Conservation (phyloP, 2,797 vertebrate genomes). For the Acipenser oxyrinchus region DNA sequence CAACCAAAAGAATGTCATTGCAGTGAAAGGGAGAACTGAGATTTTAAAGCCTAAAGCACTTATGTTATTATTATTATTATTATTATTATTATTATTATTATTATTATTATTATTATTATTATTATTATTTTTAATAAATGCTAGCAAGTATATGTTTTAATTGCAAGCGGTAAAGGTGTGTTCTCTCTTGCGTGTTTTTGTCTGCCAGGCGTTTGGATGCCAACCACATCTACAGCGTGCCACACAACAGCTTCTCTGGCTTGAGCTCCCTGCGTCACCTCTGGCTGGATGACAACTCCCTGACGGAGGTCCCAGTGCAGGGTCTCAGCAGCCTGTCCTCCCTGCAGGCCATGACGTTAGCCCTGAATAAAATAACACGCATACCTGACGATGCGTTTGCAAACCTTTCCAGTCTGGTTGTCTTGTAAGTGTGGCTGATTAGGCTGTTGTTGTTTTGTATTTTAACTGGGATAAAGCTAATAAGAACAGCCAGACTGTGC, state of each 20-base stretch:
- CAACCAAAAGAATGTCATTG: too few species aligned
- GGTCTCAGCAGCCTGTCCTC: constrained; percentile 70
- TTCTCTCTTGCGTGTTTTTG: not conserved
- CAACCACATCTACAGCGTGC: constrained; percentile 79
- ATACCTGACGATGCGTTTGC: constrained; percentile 80
- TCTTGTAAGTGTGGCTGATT: constrained; percentile 70
- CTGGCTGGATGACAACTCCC: constrained; percentile 83
- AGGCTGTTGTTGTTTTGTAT: too few species aligned
- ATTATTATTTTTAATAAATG: too few species aligned
- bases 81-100: too few species aligned
- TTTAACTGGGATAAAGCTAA: too few species aligned
- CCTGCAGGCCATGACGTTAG: constrained; percentile 86
- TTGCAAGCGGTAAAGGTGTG: too few species aligned
- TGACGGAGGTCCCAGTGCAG: constrained; percentile 72
- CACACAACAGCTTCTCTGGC: constrained; percentile 69
- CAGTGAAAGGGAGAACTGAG: too few species aligned
- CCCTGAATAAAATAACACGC: constrained; percentile 80
- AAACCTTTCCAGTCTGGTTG: constrained; percentile 79
- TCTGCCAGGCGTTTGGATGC: constrained; percentile 76
- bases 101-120: too few species aligned
- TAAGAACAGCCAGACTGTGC: too few species aligned
- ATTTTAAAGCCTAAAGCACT: too few species aligned
- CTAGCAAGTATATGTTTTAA: too few species aligned
- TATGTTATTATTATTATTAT: too few species aligned
- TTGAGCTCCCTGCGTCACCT: constrained; percentile 77